phyloP scores from a whole-genome alignment of 2,797 vertebrate species.

The Taeniopygia guttata region DNA sequence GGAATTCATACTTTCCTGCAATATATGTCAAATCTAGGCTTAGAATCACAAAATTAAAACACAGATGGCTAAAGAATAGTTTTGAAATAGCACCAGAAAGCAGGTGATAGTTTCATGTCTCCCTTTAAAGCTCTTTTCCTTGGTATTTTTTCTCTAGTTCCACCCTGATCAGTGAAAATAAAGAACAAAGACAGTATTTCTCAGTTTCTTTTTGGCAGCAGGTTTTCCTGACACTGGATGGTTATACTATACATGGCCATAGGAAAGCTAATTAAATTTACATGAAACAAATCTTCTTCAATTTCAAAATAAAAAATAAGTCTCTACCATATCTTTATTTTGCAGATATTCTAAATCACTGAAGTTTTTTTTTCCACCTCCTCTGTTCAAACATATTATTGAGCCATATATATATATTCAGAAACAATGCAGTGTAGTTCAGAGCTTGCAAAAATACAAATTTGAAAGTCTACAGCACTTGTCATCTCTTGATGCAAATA shows the following conservation, averaged over 20 bases:
- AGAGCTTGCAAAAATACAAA: background rate
- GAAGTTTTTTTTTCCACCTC: background rate
- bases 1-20: conserved; percentile 6
- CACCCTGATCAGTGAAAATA: background rate
- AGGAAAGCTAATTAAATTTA: background rate
- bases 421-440: background rate
- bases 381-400: background rate
- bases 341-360: background rate
- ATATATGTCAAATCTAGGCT: conserved; percentile 11
- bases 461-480: background rate
- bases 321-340: background rate
- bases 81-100: background rate
- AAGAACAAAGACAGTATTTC: background rate
- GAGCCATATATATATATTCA: background rate
- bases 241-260: background rate
- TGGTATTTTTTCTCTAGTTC: background rate
- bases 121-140: background rate
- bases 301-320: background rate
- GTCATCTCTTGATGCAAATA: background rate
- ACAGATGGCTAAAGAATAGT: background rate
- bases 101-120: background rate
- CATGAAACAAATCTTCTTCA: background rate
- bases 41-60: conserved; percentile 8
- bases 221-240: background rate
- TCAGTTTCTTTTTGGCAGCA: background rate